These are phyloP conservation scores for Nycticryphes semicollaris DNA, from an alignment of 2,113 vertebrate genomes.

Conservation along the genomic window DNA sequence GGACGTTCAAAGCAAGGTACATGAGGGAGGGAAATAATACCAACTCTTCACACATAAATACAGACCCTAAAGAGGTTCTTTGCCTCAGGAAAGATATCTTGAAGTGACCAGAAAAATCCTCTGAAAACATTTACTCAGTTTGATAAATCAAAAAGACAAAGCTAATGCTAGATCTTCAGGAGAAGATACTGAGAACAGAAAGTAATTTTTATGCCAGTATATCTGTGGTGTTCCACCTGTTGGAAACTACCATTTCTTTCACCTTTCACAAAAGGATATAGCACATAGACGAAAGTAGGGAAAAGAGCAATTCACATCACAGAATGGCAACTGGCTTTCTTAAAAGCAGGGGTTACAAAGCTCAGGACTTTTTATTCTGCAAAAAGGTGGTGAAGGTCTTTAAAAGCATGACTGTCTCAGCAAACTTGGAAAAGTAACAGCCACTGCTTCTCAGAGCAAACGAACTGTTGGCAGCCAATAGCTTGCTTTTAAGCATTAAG, in stretches of 20 bases:
- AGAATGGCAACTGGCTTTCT: neutral
- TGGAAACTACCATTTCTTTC: neutral
- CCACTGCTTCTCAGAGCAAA: neutral
- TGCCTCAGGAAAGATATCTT: neutral
- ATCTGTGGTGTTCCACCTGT: neutral
- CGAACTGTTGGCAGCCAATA: neutral
- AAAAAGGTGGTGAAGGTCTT: neutral
- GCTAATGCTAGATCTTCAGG: neutral
- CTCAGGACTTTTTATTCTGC: neutral
- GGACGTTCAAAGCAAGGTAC: neutral
- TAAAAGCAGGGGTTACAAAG: slow-evolving; percentile 23
- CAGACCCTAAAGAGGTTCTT: neutral
- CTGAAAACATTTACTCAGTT: neutral
- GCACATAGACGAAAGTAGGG: neutral
- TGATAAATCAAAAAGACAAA: neutral
- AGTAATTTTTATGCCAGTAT: neutral
- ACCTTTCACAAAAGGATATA: neutral
- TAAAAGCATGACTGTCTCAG: neutral
- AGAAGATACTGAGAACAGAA: neutral
- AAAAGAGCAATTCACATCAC: neutral
- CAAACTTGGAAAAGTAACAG: neutral
- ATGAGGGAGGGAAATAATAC: rapidly evolving
- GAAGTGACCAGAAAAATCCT: neutral
- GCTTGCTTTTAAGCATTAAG: neutral
- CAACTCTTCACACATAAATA: neutral